These are phyloP conservation scores for Phrynocephalus versicolor DNA, from an alignment of 2,113 vertebrate species.

Conservation along the genomic window DNA sequence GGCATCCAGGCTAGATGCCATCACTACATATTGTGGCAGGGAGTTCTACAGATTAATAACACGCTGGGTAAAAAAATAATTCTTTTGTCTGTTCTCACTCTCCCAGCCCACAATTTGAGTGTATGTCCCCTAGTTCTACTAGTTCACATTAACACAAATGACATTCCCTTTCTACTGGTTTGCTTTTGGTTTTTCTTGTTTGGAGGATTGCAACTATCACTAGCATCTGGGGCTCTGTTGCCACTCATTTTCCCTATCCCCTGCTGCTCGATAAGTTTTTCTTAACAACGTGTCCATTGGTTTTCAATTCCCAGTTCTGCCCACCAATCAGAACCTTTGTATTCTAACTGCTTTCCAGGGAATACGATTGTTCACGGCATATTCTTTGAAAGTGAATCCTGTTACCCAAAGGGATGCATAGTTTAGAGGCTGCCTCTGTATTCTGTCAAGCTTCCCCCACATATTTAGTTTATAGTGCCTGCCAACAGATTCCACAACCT, in stretches of 20 bases:
- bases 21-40: too few species aligned
- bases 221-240: not conserved
- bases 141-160: not conserved
- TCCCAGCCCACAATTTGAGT: too few species aligned
- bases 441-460: constrained; percentile 6
- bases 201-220: not conserved
- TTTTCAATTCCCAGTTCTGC: not conserved
- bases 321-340: not conserved
- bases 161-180: too few species aligned
- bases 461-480: constrained; percentile 12
- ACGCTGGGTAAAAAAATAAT: too few species aligned
- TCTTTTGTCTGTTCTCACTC: too few species aligned
- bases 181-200: not conserved
- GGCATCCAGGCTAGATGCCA: too few species aligned
- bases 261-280: not conserved
- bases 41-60: too few species aligned
- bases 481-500: not conserved
- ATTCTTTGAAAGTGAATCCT: constrained; percentile 11
- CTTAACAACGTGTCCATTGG: not conserved
- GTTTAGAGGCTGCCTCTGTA: constrained; percentile 3
- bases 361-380: not conserved
- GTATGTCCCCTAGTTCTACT: too few species aligned
- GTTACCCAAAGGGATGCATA: not conserved
- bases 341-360: not conserved
- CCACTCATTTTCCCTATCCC: not conserved